phyloP scores from a whole-genome alignment of 1,140 invertebrate genomes.

The Cyrtorhinus lividipennis region DNA sequence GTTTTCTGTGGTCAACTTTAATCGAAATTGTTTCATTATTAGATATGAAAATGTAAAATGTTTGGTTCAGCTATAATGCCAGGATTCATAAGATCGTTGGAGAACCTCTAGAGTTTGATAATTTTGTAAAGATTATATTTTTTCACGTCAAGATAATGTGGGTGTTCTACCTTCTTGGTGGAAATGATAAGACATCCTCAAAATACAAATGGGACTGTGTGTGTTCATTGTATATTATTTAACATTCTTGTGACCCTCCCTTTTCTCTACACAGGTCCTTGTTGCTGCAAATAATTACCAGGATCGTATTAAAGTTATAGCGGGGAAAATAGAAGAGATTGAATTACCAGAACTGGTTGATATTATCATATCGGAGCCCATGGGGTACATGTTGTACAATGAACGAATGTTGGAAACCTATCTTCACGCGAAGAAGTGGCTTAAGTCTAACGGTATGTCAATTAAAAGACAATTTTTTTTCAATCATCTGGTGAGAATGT shows the following conservation, averaged over 20 bases:
- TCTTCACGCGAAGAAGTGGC: constrained; percentile 96
- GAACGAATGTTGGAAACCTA: constrained; percentile 99
- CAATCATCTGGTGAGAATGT: no score
- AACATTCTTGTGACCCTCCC: no score
- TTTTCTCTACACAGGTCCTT: constrained; percentile 57
- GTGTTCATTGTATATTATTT: no score
- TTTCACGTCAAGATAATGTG: no score
- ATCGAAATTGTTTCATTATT: background rate
- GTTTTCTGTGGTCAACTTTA: constrained; percentile 65
- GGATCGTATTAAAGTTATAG: constrained; percentile 77
- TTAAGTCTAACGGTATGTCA: constrained; percentile 62
- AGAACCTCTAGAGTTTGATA: no score
- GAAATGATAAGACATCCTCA: no score
- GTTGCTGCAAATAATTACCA: constrained; percentile 80
- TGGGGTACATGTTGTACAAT: constrained; percentile 99
- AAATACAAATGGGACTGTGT: no score
- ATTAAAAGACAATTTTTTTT: background rate
- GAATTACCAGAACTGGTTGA: constrained; percentile 89
- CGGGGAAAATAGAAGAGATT: constrained; percentile 98
- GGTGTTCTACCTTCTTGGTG: no score
- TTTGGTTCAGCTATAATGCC: no score
- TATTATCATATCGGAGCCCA: constrained; percentile 96
- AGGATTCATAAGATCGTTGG: no score
- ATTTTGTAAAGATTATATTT: no score
- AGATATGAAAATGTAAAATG: no score